Percentiles rank a stretch among this genome's conserved stretches.
Evolutionary conservation across 2,888 invertebrate genomes (phyloP).

Genomic region (Byasa hedistus): DNA sequence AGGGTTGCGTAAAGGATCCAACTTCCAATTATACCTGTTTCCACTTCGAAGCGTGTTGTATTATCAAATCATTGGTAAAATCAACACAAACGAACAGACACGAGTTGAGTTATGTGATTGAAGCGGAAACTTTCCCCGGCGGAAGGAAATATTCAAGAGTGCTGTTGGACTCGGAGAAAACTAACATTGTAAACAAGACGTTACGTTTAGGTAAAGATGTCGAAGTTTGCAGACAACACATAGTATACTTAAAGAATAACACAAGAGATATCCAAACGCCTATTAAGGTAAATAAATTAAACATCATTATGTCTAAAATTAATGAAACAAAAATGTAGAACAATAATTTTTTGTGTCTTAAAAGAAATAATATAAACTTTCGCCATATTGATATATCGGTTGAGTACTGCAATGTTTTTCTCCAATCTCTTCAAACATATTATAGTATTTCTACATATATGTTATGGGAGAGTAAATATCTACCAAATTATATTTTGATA

Average conservation of each 20-base stretch:
- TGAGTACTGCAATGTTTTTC: too few species aligned
- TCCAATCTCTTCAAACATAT: too few species aligned
- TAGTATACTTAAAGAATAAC: conserved; percentile 92
- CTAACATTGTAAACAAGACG: conserved; percentile 81
- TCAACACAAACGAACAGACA: conserved; percentile 73
- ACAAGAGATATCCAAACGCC: conserved; percentile 93
- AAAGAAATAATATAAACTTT: neutral
- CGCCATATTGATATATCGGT: too few species aligned
- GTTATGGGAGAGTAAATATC: too few species aligned
- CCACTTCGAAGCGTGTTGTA: conserved; percentile 91
- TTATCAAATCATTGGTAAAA: conserved; percentile 82
- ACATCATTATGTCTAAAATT: neutral
- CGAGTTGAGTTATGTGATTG: conserved; percentile 85
- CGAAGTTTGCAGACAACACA: conserved; percentile 85
- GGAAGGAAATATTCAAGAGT: conserved; percentile 89
- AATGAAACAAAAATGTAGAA: too few species aligned
- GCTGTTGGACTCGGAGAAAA: conserved; percentile 83
- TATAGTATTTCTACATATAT: too few species aligned
- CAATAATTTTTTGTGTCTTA: too few species aligned
- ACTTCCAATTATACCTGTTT: conserved; percentile 86
- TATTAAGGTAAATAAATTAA: conserved; percentile 79
- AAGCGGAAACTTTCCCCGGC: conserved; percentile 89
- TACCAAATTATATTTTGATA: too few species aligned
- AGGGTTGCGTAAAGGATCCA: conserved; percentile 85
- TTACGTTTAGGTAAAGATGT: conserved; percentile 82